Evolutionary conservation across 2,888 invertebrate species (phyloP).

Genomic region (Agapostemon virescens): DNA sequence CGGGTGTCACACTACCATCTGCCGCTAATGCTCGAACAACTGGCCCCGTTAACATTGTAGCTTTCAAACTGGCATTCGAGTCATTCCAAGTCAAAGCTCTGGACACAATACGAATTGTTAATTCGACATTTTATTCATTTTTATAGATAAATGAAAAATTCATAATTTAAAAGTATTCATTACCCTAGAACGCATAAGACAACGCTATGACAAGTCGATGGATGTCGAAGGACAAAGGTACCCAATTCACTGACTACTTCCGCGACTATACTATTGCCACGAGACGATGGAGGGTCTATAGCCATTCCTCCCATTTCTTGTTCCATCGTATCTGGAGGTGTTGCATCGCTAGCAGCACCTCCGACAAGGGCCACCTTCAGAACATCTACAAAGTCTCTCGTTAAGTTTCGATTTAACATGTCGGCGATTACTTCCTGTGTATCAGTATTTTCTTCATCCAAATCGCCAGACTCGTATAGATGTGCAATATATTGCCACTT

Average conservation of each 20-base stretch:
- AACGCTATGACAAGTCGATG: slow-evolving; percentile 84
- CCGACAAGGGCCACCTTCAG: slow-evolving; percentile 89
- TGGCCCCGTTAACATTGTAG: slow-evolving; percentile 88
- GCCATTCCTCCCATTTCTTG: slow-evolving; percentile 87
- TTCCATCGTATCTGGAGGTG: slow-evolving; percentile 83
- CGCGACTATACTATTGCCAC: slow-evolving; percentile 81
- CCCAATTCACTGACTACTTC: slow-evolving; percentile 93
- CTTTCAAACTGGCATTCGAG: slow-evolving; percentile 90
- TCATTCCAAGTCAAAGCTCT: slow-evolving; percentile 92
- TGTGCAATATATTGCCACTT: slow-evolving; percentile 91
- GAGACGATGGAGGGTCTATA: slow-evolving; percentile 81
- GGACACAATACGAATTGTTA: slow-evolving; percentile 32
- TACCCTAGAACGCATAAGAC: slow-evolving; percentile 84
- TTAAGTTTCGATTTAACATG: slow-evolving; percentile 91
- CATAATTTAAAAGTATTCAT: background rate
- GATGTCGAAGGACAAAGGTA: slow-evolving; percentile 86
- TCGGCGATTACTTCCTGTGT: slow-evolving; percentile 92
- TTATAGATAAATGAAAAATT: background rate
- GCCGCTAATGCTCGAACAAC: slow-evolving; percentile 85
- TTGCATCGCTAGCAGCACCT: slow-evolving; percentile 83
- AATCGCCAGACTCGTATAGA: slow-evolving; percentile 88
- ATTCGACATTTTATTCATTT: background rate
- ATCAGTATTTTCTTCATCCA: slow-evolving; percentile 88
- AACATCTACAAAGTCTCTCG: slow-evolving; percentile 93
- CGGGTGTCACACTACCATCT: slow-evolving; percentile 84